phyloP scores from a whole-genome alignment of 2,113 vertebrate species.

The Aptenodytes forsteri region DNA sequence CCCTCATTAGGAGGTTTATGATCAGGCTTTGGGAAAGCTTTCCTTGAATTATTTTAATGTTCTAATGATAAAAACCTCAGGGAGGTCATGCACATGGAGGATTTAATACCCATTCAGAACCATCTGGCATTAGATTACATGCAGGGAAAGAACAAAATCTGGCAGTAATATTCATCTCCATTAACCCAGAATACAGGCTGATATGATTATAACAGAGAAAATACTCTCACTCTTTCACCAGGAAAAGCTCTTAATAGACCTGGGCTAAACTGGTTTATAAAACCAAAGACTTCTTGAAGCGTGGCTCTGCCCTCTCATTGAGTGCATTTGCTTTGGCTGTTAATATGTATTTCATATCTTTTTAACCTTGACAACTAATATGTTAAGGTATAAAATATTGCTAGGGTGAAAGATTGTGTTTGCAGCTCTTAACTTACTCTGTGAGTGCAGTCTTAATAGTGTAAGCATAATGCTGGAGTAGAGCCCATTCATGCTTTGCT shows the following conservation, averaged over 20 bases:
- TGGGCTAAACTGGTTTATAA: conserved; percentile 35
- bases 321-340: background rate
- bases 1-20: conserved; percentile 61
- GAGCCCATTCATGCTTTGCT: background rate
- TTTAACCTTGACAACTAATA: background rate
- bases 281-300: background rate
- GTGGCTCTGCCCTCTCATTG: background rate
- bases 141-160: conserved; percentile 56
- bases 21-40: conserved; percentile 26
- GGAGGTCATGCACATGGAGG: conserved; percentile 51
- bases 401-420: background rate
- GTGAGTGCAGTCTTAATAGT: background rate
- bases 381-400: background rate
- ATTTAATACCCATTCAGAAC: conserved; percentile 62
- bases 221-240: conserved; percentile 25
- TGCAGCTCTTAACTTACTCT: background rate
- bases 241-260: conserved; percentile 36
- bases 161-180: conserved; percentile 66
- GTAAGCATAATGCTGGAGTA: background rate
- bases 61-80: conserved; percentile 62
- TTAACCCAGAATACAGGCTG: conserved; percentile 55
- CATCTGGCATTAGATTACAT: conserved; percentile 64
- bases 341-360: background rate
- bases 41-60: conserved; percentile 61
- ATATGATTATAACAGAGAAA: conserved; percentile 58